Conservation (phyloP, 1,140 invertebrate species). For the Bombus turneri region DNA sequence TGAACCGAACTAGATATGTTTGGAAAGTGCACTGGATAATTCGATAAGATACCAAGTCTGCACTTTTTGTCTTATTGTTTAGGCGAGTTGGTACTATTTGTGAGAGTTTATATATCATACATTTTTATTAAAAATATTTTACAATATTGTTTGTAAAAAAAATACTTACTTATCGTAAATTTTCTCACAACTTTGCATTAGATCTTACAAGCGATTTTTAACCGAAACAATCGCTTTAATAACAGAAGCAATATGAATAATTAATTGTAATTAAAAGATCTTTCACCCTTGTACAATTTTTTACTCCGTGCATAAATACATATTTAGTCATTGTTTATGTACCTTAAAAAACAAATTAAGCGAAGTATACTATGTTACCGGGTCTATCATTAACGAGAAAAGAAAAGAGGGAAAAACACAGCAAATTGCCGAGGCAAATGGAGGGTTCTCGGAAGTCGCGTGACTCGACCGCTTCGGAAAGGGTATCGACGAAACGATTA, state of each 20-base stretch:
- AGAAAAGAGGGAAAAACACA: neutral
- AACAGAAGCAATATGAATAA: neutral
- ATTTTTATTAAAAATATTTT: neutral
- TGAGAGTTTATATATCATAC: no score
- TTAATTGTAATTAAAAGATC: neutral
- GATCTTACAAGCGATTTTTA: no score
- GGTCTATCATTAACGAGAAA: neutral
- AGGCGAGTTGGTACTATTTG: no score
- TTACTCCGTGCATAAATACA: neutral
- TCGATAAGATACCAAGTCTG: no score
- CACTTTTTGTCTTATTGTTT: no score
- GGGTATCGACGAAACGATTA: conserved; percentile 33
- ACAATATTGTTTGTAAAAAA: neutral
- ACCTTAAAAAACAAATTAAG: neutral
- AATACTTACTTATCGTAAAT: neutral
- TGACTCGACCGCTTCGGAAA: conserved; percentile 6
- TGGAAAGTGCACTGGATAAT: no score
- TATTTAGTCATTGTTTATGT: neutral
- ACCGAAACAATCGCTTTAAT: no score
- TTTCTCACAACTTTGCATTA: neutral
- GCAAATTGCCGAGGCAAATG: conserved; percentile 8
- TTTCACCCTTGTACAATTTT: neutral
- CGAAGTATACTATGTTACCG: neutral
- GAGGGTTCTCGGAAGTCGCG: conserved; percentile 14
- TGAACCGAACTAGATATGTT: no score